These are phyloP conservation scores for Emydura subglobosa DNA, from an alignment of 2,113 vertebrate species.

Conservation along the genomic window DNA sequence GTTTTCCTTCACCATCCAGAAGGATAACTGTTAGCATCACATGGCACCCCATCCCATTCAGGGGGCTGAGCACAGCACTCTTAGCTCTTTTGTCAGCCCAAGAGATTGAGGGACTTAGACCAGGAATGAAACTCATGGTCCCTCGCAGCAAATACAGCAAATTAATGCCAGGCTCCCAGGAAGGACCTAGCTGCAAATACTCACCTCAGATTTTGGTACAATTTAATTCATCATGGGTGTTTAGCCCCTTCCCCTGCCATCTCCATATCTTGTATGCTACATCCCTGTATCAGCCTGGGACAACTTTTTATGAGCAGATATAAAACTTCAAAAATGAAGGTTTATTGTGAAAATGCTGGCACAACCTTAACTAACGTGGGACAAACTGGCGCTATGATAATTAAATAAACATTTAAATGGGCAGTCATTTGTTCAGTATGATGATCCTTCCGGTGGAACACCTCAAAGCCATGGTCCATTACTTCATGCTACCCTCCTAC, in stretches of 20 bases:
- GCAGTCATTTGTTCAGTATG: neutral
- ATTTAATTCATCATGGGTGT: neutral
- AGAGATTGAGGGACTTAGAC: rapidly evolving
- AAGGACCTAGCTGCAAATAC: neutral
- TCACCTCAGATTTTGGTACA: neutral
- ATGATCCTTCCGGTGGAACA: neutral
- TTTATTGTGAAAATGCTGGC: constrained; percentile 67
- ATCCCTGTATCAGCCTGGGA: constrained; percentile 49
- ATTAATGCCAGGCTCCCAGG: neutral
- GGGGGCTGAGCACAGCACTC: neutral
- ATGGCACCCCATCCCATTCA: rapidly evolving
- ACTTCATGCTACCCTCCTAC: neutral
- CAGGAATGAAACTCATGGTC: neutral
- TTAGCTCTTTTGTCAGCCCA: neutral
- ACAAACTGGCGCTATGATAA: constrained; percentile 72
- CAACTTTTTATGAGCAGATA: constrained; percentile 68
- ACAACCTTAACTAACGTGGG: constrained; percentile 32
- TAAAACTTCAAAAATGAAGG: constrained; percentile 73
- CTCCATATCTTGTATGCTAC: neutral
- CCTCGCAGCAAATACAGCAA: neutral
- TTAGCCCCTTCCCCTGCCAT: neutral
- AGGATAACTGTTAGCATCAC: rapidly evolving
- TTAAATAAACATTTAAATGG: constrained; percentile 58
- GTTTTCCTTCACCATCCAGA: neutral
- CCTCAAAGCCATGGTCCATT: neutral